Percentiles rank a stretch among this genome's conserved stretches.
Evolutionary conservation across 1,140 invertebrate species (phyloP).

Genomic region (Drosophila erecta): DNA sequence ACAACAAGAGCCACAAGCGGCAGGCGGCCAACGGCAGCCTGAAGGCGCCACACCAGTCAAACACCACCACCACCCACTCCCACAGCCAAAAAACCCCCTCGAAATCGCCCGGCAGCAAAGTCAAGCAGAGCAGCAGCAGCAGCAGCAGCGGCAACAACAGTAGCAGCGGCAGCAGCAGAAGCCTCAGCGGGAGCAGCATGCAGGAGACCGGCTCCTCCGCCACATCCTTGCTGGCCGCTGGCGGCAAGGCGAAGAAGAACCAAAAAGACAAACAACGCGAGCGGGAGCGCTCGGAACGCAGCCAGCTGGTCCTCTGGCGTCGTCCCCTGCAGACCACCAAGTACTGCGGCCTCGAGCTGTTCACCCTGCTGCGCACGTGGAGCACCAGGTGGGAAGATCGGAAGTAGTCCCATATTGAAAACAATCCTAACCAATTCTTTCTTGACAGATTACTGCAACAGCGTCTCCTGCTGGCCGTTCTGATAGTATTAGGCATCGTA

Average conservation of each 20-base stretch:
- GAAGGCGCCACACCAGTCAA: constrained; percentile 4
- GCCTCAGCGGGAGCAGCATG: constrained; percentile 8
- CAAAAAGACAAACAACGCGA: constrained; percentile 85
- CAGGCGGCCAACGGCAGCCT: constrained; percentile 36
- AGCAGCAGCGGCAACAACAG: not conserved
- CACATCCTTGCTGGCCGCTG: constrained; percentile 3
- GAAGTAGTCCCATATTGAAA: not conserved
- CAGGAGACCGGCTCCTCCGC: constrained; percentile 8
- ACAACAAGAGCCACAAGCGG: constrained; percentile 36
- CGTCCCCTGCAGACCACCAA: constrained; percentile 92
- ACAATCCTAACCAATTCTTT: no score
- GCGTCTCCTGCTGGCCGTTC: constrained; percentile 85
- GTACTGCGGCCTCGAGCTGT: constrained; percentile 92
- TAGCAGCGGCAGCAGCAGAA: not conserved
- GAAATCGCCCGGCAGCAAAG: constrained; percentile 5
- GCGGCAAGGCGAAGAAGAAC: constrained; percentile 70
- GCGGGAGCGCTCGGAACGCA: constrained; percentile 85
- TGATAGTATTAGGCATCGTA: constrained; percentile 84
- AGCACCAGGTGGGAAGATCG: constrained; percentile 83
- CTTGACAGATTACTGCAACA: constrained; percentile 86
- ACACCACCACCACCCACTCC: not conserved
- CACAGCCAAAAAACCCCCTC: constrained; percentile 30
- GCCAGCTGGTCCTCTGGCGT: constrained; percentile 93
- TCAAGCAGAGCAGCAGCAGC: not conserved
- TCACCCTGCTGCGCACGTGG: constrained; percentile 87